A percentile compares a stretch with the other conserved stretches of the same genome.
Conservation (phyloP, 2,113 vertebrate genomes). For the Python bivittatus region DNA sequence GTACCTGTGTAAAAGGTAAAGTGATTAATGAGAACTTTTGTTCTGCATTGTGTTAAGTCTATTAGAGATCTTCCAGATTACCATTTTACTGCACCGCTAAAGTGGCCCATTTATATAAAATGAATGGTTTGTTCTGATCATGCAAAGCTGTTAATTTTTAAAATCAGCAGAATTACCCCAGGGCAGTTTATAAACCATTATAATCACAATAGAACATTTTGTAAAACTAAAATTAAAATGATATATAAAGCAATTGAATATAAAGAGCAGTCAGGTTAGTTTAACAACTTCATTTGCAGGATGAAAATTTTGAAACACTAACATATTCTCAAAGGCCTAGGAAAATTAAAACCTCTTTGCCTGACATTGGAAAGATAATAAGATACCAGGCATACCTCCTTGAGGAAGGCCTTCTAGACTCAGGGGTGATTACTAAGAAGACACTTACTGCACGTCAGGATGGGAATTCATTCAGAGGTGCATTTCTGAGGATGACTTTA, state of each 20-base stretch:
- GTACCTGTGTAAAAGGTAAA: neutral
- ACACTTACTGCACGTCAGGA: neutral
- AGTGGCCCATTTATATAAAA: neutral
- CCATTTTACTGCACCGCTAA: neutral
- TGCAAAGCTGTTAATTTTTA: neutral
- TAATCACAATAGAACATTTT: neutral
- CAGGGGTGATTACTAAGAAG: neutral
- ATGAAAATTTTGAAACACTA: neutral
- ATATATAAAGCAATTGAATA: no score
- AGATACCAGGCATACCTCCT: neutral
- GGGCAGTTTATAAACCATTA: neutral
- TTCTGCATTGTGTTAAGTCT: neutral
- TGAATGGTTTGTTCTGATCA: neutral
- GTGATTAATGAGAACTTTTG: neutral
- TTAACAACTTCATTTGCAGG: neutral
- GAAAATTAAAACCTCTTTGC: neutral
- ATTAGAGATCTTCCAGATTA: neutral
- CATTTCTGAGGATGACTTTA: neutral
- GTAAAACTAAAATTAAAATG: neutral
- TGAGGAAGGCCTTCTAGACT: neutral
- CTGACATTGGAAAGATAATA: neutral
- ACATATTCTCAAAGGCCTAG: neutral
- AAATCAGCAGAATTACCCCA: neutral
- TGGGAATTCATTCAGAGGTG: neutral
- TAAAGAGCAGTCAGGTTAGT: neutral